phyloP scores from a whole-genome alignment of 2,888 invertebrate species.

The Alviniconcha strummeri region DNA sequence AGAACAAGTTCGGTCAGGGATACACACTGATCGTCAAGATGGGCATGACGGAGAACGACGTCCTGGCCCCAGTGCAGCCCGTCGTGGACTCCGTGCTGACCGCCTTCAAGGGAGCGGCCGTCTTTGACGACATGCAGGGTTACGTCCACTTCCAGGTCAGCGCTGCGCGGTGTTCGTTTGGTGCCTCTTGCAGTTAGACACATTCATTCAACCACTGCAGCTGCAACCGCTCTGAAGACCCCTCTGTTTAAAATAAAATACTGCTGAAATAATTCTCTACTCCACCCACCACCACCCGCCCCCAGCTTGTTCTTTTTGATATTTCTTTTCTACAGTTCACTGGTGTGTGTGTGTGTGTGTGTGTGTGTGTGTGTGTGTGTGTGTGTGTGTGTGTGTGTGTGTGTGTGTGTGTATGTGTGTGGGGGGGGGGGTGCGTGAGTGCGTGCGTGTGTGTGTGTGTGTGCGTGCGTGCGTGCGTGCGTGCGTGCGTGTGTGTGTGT shows the following conservation, averaged over 20 bases:
- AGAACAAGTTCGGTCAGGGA: slow-evolving; percentile 82
- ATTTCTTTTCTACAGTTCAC: neutral
- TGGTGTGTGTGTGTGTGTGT: neutral
- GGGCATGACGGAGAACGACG: slow-evolving; percentile 19
- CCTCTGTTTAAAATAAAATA: too few species aligned
- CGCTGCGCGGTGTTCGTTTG: neutral
- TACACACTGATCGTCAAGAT: slow-evolving; percentile 77
- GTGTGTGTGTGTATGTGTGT: too few species aligned
- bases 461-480: too few species aligned
- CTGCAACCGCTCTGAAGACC: too few species aligned
- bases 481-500: too few species aligned
- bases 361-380: slow-evolving; percentile 7
- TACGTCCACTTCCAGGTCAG: slow-evolving; percentile 42
- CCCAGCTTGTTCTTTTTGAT: too few species aligned
- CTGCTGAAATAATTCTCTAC: neutral
- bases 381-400: slow-evolving; percentile 5
- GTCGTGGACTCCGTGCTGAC: slow-evolving; percentile 61
- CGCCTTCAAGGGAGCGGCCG: slow-evolving; percentile 69
- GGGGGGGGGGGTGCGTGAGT: too few species aligned
- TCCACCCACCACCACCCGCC: neutral
- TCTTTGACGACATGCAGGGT: slow-evolving; percentile 44
- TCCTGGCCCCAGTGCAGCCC: slow-evolving; percentile 42
- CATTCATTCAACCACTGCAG: too few species aligned
- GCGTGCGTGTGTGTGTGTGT: too few species aligned
- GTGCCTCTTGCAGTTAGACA: too few species aligned